Evolutionary conservation across 2,888 invertebrate genomes (phyloP), one percentile per base, ranked within the genome.

Genomic region (Ditylenchus weischeri): DNA sequence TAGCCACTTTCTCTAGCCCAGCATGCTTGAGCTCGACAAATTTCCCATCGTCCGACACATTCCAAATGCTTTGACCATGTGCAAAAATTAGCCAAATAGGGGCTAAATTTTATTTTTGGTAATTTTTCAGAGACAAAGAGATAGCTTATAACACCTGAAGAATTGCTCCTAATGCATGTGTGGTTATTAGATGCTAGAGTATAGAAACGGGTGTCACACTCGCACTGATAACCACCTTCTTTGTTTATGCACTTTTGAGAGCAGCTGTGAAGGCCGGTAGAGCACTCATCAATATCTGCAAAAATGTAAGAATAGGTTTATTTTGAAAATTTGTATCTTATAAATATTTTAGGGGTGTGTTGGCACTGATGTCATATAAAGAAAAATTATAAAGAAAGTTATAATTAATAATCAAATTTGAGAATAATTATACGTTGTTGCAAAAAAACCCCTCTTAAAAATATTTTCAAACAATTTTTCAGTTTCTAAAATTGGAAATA

Each of bases 41-140:
- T n/a, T 88, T 86, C 0, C 92, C 94, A 83, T 95, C 94, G 0
- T 89, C 88, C 0, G 93, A 91, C 89, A 96, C 91, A 81, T 95
- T 95, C 70, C 96, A 88, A 1, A 96, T 90, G 84, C 95, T 95
- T 84, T 95, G 96, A 80, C 94, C 93, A 83, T 96, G 96, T 2
- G 93, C 83, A 68, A 85, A 85, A 57, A 84, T 76, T 36, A 85
- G 76, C 83, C 84, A 84, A 0, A 84, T 82, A 23, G 83, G 70
- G 15, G 67, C 75, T 75, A 66, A 68, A 74, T 69, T 18, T n/a
- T 57, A 13, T 36, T 58, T 57, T 21, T 57, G 58, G n/a, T 29
- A 48, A 19, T 19, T 47, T 36, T 60, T 38, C 29, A 35, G 8
- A 21, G n/a, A 59, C 43, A 13, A 23, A 29, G 15, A 63, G 10